Evolutionary conservation across 2,113 vertebrate genomes (phyloP).

Genomic region (Sturnira hondurensis): DNA sequence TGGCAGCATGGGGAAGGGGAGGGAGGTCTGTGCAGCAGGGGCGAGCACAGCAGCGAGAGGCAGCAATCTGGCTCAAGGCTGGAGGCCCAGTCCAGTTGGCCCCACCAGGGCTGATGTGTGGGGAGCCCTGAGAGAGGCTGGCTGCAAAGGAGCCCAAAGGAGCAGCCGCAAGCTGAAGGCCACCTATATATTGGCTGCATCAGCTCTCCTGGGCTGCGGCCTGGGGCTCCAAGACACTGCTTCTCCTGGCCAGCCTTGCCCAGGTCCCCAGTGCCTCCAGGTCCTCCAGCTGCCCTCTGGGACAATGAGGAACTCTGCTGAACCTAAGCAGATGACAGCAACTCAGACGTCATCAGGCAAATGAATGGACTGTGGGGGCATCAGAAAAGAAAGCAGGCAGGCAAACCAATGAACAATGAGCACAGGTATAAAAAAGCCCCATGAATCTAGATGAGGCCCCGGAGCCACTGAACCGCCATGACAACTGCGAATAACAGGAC

Average conservation of each 20-base stretch:
- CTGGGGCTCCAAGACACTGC: neutral
- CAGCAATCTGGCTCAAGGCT: neutral
- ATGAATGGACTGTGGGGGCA: neutral
- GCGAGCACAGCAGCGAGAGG: neutral
- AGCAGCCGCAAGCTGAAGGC: neutral
- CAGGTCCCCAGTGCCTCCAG: neutral
- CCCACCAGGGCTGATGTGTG: neutral
- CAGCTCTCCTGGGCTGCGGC: neutral
- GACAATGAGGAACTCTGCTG: neutral
- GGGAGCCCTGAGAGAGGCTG: neutral
- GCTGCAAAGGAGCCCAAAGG: neutral
- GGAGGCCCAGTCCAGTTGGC: neutral
- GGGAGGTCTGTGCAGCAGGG: neutral
- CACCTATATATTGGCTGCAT: neutral
- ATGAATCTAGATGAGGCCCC: neutral
- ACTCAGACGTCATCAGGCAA: neutral
- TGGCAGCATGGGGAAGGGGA: neutral
- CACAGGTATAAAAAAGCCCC: neutral
- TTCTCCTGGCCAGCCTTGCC: neutral
- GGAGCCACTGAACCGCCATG: neutral
- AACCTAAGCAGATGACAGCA: neutral
- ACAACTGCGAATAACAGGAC: neutral
- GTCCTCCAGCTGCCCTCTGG: neutral
- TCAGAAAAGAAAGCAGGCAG: neutral
- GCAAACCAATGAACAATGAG: neutral